Evolutionary conservation across 2,113 vertebrate species (phyloP), one percentile per base, ranked within the genome.

Genomic region (Varanus salvator): DNA sequence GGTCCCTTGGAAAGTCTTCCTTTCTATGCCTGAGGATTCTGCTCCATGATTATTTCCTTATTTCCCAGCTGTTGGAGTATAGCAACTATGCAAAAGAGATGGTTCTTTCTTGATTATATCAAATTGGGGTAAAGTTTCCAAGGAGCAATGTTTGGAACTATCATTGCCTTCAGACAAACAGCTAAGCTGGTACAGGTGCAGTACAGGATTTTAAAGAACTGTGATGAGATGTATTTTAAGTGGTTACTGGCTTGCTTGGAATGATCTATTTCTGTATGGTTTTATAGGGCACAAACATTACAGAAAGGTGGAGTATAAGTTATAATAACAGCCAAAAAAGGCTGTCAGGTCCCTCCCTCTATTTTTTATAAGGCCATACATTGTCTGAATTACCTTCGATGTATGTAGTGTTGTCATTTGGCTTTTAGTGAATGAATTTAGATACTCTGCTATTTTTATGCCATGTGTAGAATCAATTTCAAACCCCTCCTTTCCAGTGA

Each of bases 391-490:
- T 84, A 17, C n/a, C 15, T 8, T 19, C 29, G 34, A 2, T 34
- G 69, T 15, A 66, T 38, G 21, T 34, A 12, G 1, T n/a, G 17
- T 54, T 54, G 31, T 75, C 34, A 48, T 75, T 29, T 48, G 23
- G 17, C 5, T 75, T 82, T 93, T 94, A 92, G 85, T 92, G 89
- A 94, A 94, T 38, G 90, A 92, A 88, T 84, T 75, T 1, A 0
- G 27, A 38, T 72, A 76, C 84, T 88, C 92, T 91, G 83, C 21
- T 86, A 48, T 66, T 90, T 84, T 48, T 68, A 21, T 88, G 75
- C 94, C 64, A 82, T 88, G 66, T 91, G 93, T 88, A 94, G 92
- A 94, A 96, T 86, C 78, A 64, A 48, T 94, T 92, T 89, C n/a
- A 89, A 76, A 84, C 64, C 84, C 77, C 68, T 83, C 77, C 69